A percentile compares a stretch with the other conserved stretches of the same genome.
Conservation (phyloP, 2,113 vertebrate genomes). For the Mystacornis crossleyi region DNA sequence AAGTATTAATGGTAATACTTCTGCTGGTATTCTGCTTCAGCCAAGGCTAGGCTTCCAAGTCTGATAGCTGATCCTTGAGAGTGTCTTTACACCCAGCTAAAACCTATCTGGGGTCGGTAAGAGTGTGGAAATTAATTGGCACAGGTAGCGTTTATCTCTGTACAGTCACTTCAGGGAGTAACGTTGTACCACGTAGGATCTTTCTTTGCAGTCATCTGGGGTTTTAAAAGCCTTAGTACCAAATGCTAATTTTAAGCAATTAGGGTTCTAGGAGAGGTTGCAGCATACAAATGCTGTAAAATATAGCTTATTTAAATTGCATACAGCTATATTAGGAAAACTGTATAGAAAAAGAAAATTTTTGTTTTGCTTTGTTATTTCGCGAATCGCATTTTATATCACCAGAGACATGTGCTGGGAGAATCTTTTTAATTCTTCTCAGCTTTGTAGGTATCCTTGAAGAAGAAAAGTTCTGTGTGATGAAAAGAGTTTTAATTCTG, state of each 20-base stretch:
- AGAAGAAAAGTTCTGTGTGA: background rate
- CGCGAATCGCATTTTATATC: background rate
- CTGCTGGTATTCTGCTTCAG: background rate
- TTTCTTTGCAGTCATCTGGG: background rate
- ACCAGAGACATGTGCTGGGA: background rate
- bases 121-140: background rate
- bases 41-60: background rate
- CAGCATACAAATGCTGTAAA: background rate
- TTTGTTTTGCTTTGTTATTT: background rate
- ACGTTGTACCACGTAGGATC: accelerated
- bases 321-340: background rate
- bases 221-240: background rate
- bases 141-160: accelerated
- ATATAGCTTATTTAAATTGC: slow-evolving; percentile 1
- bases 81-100: background rate
- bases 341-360: background rate
- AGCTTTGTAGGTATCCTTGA: background rate
- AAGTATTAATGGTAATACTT: background rate
- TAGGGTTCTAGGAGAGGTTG: background rate
- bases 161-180: background rate
- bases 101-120: background rate
- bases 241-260: slow-evolving; percentile 20
- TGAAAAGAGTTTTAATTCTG: background rate
- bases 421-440: background rate
- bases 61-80: background rate